Evolutionary conservation across 2,797 vertebrate genomes (phyloP).

Genomic region (Carcharodon carcharias): DNA sequence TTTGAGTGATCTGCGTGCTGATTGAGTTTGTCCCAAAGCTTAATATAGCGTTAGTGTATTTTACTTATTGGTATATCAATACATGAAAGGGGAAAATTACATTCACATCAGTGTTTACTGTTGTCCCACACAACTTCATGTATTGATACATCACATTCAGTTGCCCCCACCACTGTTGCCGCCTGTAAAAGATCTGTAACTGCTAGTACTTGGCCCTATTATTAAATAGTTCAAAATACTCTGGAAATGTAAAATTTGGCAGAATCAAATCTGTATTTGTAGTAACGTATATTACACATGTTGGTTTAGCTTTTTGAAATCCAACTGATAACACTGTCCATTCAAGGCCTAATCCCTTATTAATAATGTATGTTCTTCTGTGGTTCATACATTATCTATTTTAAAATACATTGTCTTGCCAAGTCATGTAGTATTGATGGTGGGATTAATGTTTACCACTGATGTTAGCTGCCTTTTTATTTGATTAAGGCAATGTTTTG

Average conservation of each 20-base stretch:
- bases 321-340: not conserved
- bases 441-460: not conserved
- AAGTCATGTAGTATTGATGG: not conserved
- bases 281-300: not conserved
- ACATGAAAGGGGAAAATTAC: not conserved
- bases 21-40: not conserved
- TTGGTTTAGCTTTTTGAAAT: not conserved
- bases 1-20: not conserved
- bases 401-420: not conserved
- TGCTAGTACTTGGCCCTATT: not conserved
- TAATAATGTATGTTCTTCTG: not conserved
- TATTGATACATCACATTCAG: not conserved
- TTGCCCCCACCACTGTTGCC: no score
- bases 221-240: not conserved
- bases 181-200: not conserved
- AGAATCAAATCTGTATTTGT: not conserved
- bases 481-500: not conserved
- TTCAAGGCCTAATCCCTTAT: not conserved
- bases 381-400: not conserved
- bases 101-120: not conserved
- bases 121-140: not conserved
- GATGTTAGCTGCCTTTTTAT: slow-evolving; percentile 11
- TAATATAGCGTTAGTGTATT: not conserved
- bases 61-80: not conserved
- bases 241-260: not conserved